Evolutionary conservation across 1,140 invertebrate genomes (phyloP), one percentile per base, ranked within the genome.

Genomic region (Parasteatoda tepidariorum): DNA sequence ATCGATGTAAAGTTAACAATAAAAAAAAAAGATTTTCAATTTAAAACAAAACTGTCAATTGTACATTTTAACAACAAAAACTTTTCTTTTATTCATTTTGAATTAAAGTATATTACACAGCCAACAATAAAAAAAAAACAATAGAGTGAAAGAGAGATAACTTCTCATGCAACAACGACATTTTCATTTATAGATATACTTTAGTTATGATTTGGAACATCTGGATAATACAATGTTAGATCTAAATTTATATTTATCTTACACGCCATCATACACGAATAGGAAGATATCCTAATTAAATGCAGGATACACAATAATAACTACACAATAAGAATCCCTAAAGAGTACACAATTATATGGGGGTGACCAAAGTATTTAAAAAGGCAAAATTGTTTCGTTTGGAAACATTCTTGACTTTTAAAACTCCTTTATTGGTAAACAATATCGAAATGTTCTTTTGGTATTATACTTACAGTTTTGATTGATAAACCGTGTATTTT

Each of bases 281-380:
- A 24, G 54, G 41, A 71, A 34, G 28, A 48, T 38, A 31, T 48
- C 22, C 41, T 7, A 71, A 22, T 38, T 55, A 38, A 26, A 71
- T n/a, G 38, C 28, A 26, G 31, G 41, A 55, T 71, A 28, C 18
- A n/a, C 57, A 3, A 22, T 34, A 3, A 22, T 18, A 3, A 31
- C 11, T 15, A 28, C 9, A n/a, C 13, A 71, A 71, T 30, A 4
- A 54, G 15, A 15, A 54, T 18, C 38, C 7, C 13, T 33, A 55
- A 55, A 54, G 54, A 9, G 11, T 30, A 66, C 62, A 22, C 15
- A 26, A 13, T 15, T 28, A 13, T 33, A 28, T 4, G 26, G 2
- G 41, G 55, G 26, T 68, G 64, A 64, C 59, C 59, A 48, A 41
- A 70, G 64, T 66, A 81, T 81, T 71, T 81, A 71, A 59, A 64